Evolutionary conservation across 2,888 invertebrate species (phyloP).

Genomic region (Epistrophe eligans): DNA sequence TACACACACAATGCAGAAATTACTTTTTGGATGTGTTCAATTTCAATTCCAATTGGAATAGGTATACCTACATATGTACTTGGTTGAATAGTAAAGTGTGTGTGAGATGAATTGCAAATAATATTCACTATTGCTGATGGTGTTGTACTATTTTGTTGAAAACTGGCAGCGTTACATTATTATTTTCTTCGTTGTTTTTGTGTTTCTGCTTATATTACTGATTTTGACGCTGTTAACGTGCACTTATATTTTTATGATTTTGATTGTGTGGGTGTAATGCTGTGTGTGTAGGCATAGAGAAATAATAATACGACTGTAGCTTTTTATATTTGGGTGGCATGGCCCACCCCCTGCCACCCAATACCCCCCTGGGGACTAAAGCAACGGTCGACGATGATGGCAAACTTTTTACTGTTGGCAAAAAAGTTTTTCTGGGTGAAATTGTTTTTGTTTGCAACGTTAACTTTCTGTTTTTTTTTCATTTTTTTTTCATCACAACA

Average conservation of each 20-base stretch:
- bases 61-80: not conserved
- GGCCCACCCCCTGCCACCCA: constrained; percentile 67
- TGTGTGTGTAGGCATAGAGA: not conserved
- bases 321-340: constrained; percentile 47
- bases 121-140: constrained; percentile 43
- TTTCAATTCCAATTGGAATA: not conserved
- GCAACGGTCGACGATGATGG: constrained; percentile 1
- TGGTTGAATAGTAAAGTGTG: constrained; percentile 1
- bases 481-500: not conserved
- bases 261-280: constrained; percentile 14
- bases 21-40: not conserved
- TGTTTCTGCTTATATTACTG: constrained; percentile 39
- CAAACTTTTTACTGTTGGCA: constrained; percentile 74
- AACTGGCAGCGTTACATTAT: constrained; percentile 65
- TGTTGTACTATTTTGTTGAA: constrained; percentile 51
- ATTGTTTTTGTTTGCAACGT: constrained; percentile 66
- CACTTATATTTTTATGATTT: not conserved
- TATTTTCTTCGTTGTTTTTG: constrained; percentile 59
- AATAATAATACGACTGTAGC: constrained; percentile 32
- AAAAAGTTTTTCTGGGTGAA: constrained; percentile 72
- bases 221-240: not conserved
- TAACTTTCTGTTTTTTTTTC: constrained; percentile 57
- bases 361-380: constrained; percentile 25
- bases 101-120: constrained; percentile 32
- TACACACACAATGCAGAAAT: not conserved